Base-by-base conservation (phyloP, 2,797 vertebrate species). In the Oreochromis grahami region DNA sequence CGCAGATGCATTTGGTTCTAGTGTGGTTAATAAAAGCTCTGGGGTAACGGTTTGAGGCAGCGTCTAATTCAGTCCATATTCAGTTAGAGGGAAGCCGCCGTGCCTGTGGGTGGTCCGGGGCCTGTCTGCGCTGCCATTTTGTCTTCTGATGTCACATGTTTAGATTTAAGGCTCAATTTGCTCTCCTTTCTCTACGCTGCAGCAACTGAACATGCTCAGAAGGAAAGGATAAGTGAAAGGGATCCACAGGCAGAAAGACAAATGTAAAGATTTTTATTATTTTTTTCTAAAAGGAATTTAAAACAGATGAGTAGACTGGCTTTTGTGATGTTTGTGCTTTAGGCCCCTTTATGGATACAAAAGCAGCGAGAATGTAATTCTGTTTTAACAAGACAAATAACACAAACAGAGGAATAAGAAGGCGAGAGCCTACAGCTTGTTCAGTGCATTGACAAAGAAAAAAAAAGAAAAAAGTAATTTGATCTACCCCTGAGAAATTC, bases 71-170 rank as follows among this genome's bases (percentile, higher is more conserved):
- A 91, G 91, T 91, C 81, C 92, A 90, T 86, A 84, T 86, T 89
- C 79, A 86, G 87, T 90, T 87, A 90, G 91, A 90, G 80, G 81
- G 53, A 94, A 87, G 65, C 93, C 89, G 55, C 88, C 82, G 17
- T 45, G 79, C 86, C 50, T 83, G 90, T 86, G 83, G 91, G 94
- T 90, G 91, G 95, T 94, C 94, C 89, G 0, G 76, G 24, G 84
- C 86, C 90, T 82, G 87, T 90, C 85, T 81, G 76, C 83, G 6
- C 92, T 52, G 86, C 91, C 93, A 91, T 93, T 92, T 94, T 91
- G 84, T 92, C 87, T 84, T 88, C 88, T 94, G 88, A 94, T 91
- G 91, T 94, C 93, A 94, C 90, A 90, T 95, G 94, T 94, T 94
- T 94, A 88, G 89, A 92, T 93, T 92, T 90, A 86, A 90, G 89